A percentile compares a stretch with the other conserved stretches of the same genome.
Conservation (phyloP, 1,140 invertebrate genomes). For the Diabrotica undecimpunctata region DNA sequence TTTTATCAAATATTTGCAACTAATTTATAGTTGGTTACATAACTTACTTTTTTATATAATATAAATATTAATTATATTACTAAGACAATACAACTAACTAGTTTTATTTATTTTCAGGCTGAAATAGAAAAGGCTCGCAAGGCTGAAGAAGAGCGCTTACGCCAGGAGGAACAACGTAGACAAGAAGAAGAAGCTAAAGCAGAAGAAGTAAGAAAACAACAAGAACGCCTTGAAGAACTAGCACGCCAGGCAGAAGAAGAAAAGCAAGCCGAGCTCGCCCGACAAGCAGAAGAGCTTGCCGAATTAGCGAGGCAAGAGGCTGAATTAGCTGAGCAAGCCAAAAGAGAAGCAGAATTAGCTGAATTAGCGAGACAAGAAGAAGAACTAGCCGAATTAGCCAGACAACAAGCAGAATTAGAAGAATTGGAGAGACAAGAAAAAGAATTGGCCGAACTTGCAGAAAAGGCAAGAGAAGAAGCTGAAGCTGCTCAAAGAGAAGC, state of each 20-base stretch:
- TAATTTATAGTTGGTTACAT: no score
- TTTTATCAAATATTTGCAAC: no score
- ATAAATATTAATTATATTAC: no score
- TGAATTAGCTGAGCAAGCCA: constrained; percentile 55
- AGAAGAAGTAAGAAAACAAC: constrained; percentile 50
- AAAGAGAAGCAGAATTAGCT: constrained; percentile 57
- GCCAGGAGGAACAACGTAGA: constrained; percentile 51
- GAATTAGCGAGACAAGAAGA: constrained; percentile 57
- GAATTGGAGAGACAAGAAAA: constrained; percentile 50
- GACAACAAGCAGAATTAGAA: constrained; percentile 54
- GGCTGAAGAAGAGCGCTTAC: constrained; percentile 50
- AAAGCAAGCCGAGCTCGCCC: constrained; percentile 49
- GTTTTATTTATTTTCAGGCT: constrained; percentile 45
- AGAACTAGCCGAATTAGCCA: constrained; percentile 52
- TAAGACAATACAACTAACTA: neutral
- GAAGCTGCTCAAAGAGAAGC: constrained; percentile 48
- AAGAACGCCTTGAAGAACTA: constrained; percentile 50
- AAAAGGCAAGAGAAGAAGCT: constrained; percentile 58
- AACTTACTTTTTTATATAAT: no score
- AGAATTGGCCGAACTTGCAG: constrained; percentile 56
- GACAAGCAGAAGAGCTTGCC: constrained; percentile 54
- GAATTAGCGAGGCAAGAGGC: constrained; percentile 52
- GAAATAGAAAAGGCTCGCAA: constrained; percentile 41
- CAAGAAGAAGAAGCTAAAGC: constrained; percentile 52
- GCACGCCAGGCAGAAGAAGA: constrained; percentile 54